A percentile compares a stretch with the other conserved stretches of the same genome.
phyloP scores from a whole-genome alignment of 2,888 invertebrate genomes.

The Cremastinae sp. region DNA sequence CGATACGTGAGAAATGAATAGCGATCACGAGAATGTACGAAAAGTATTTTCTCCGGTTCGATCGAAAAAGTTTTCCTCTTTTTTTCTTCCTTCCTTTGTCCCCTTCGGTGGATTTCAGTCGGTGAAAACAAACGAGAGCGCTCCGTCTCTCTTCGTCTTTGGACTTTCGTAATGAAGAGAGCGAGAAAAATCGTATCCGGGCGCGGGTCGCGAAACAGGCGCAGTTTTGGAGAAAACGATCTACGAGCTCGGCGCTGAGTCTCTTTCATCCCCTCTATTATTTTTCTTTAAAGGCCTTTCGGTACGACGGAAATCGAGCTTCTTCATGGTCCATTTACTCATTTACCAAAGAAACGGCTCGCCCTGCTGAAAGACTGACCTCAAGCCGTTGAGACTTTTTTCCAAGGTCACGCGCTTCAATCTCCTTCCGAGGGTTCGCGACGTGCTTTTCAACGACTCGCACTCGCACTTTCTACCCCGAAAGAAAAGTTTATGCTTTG shows the following conservation, averaged over 20 bases:
- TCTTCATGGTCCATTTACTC: conserved; percentile 58
- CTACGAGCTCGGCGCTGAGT: conserved; percentile 40
- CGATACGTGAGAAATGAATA: conserved; percentile 3
- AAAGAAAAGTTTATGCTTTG: conserved; percentile 50
- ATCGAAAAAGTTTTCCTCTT: conserved; percentile 29
- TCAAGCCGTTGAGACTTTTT: conserved; percentile 29
- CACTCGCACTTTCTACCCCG: conserved; percentile 37
- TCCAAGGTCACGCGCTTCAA: conserved; percentile 48
- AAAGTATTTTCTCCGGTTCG: conserved; percentile 25
- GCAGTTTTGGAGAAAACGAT: conserved; percentile 44
- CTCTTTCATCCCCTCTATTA: neutral
- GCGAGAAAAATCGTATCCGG: conserved; percentile 37
- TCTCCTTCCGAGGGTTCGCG: conserved; percentile 33
- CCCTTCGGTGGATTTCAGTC: conserved; percentile 20
- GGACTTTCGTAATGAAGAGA: conserved; percentile 9
- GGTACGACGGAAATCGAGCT: conserved; percentile 48
- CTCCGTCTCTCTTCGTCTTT: neutral
- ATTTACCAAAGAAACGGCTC: conserved; percentile 17
- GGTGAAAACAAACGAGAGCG: conserved; percentile 20
- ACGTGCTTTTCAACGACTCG: neutral
- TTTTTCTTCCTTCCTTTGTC: conserved; percentile 32
- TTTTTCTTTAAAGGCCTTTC: conserved; percentile 34
- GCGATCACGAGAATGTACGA: conserved; percentile 25
- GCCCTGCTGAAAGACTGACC: conserved; percentile 44
- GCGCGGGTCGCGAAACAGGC: conserved; percentile 55